phyloP scores from a whole-genome alignment of 2,113 vertebrate genomes.

The Peucedramus taeniatus region DNA sequence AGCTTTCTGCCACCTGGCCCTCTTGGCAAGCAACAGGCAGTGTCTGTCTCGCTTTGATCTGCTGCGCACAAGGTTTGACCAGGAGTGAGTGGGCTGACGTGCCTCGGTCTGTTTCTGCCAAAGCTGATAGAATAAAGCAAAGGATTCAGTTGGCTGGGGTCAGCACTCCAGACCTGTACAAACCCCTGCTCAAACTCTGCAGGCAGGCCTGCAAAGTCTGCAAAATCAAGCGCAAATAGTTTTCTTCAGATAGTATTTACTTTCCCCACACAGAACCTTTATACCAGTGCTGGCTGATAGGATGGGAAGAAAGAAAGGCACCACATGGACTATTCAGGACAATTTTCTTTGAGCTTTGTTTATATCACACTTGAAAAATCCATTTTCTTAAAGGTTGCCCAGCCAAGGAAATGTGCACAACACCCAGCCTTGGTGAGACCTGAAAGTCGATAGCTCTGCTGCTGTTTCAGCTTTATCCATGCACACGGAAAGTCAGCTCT shows the following conservation, averaged over 20 bases:
- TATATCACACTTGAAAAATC: not conserved
- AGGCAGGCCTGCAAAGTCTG: not conserved
- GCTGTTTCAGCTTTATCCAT: not conserved
- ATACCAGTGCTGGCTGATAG: not conserved
- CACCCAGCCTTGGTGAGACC: not conserved
- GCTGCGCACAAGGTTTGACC: not conserved
- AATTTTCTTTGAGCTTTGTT: not conserved
- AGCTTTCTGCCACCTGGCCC: slow-evolving; percentile 53
- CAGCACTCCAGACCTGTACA: not conserved
- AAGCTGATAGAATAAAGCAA: not conserved
- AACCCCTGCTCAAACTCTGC: not conserved
- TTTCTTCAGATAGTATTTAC: not conserved
- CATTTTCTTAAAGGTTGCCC: not conserved
- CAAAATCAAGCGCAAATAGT: not conserved
- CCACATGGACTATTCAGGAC: not conserved
- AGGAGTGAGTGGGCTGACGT: not conserved
- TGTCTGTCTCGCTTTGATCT: slow-evolving; percentile 9
- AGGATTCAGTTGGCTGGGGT: not conserved
- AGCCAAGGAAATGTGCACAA: slow-evolving; percentile 9
- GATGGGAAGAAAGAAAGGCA: not conserved
- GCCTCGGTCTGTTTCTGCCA: not conserved
- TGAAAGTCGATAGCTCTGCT: not conserved
- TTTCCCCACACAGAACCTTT: not conserved
- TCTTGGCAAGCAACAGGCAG: slow-evolving; percentile 20
- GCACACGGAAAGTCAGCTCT: not conserved